Evolutionary conservation across 2,113 vertebrate genomes (phyloP), one percentile per base, ranked within the genome.

Genomic region (Nerophis lumbriciformis): DNA sequence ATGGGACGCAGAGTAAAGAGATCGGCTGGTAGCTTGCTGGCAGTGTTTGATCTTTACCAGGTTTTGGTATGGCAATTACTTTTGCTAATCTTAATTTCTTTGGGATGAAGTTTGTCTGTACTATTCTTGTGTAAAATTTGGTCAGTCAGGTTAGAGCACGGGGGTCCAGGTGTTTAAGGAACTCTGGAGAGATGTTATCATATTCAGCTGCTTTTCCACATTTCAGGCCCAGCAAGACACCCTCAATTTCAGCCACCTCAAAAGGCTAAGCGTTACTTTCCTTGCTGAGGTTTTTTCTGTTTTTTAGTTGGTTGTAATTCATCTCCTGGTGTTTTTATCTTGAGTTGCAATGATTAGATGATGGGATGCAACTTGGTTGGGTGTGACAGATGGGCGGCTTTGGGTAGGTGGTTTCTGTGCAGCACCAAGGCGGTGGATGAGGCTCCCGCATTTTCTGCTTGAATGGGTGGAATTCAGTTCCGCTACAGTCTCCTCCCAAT

Each of bases 11-110:
- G 19, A 35, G 52, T 36, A 53, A 8, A 13, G 48, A 49, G 15
- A 16, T 49, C n/a, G 48, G 48, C 5, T 15, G 48, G 48, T 48
- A 53, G 51, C 19, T 53, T 7, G 19, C 51, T 28, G n/a, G 50
- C 21, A 28, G 21, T 21, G 1, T 52, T 14, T 52, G 50, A n/a
- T 52, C 50, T 21, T 52, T 52, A n/a, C 50, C 50, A 52, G 50
- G 50, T 53, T 53, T 53, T 28, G 19, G 51, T 53, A 55, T 37
- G 53, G 53, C 53, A 55, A 55, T 55, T 11, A 15, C 13, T 8
- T 55, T 55, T 37, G 9, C 35, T 55, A 5, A 37, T 13, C 14
- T 10, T 35, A 28, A 55, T 55, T 55, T 55, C 35, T 15, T 55
- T 38, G 35, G 53, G 36, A 55, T 55, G 10, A 6, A 38, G 13